A percentile compares a stretch with the other conserved stretches of the same genome.
phyloP scores from a whole-genome alignment of 2,797 vertebrate genomes.

The Threskiornis aethiopicus region DNA sequence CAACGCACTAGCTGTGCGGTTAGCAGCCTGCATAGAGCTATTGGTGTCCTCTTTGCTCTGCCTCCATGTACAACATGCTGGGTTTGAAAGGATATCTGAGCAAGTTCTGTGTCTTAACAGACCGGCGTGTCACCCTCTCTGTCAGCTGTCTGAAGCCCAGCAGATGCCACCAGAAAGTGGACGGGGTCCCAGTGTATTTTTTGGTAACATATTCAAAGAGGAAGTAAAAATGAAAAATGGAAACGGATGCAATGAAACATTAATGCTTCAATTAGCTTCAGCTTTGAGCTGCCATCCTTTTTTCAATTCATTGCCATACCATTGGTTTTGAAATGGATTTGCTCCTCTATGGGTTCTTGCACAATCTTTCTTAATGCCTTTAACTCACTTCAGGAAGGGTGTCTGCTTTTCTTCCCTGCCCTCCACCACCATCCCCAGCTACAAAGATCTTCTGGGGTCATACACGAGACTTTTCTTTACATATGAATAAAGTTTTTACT shows the following conservation, averaged over 20 bases:
- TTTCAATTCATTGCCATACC: not conserved
- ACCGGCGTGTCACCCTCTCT: not conserved
- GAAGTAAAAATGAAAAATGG: not conserved
- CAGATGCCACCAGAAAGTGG: not conserved
- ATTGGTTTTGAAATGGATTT: not conserved
- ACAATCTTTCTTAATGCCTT: not conserved
- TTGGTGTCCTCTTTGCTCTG: not conserved
- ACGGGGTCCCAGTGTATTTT: not conserved
- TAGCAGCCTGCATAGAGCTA: not conserved
- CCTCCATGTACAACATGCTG: not conserved
- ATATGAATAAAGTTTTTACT: not conserved
- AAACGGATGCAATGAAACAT: not conserved
- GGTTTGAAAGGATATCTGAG: not conserved
- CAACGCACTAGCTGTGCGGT: not conserved
- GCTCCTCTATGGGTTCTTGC: not conserved
- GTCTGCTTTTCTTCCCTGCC: not conserved
- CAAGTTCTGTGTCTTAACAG: not conserved
- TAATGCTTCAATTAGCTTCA: not conserved
- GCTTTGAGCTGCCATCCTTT: not conserved
- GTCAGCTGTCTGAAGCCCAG: not conserved
- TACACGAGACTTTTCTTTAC: not conserved
- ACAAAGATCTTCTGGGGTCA: not conserved
- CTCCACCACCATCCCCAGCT: too few species aligned
- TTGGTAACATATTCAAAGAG: not conserved
- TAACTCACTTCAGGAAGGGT: not conserved